phyloP scores from a whole-genome alignment of 2,113 vertebrate genomes.

The Thoracochromis brauschi region DNA sequence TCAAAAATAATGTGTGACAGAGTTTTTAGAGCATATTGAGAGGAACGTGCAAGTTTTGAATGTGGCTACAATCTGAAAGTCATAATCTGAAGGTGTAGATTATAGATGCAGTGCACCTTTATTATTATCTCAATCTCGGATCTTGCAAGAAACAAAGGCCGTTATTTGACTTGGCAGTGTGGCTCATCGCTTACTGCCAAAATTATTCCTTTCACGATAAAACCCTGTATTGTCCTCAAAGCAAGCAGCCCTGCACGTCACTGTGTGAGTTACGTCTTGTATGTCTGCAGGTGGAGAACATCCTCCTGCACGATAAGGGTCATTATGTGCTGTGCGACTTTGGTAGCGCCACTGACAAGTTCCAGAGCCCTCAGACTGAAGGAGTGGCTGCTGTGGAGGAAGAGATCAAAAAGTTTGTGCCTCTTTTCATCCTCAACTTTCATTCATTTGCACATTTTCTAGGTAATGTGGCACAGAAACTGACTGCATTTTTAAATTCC shows the following conservation, averaged over 20 bases:
- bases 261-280: neutral
- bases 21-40: neutral
- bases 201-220: neutral
- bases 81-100: neutral
- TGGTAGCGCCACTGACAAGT: conserved; percentile 94
- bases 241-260: neutral
- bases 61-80: neutral
- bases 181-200: neutral
- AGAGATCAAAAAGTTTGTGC: conserved; percentile 93
- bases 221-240: neutral
- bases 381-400: conserved; percentile 91
- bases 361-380: conserved; percentile 91
- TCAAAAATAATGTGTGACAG: neutral
- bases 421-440: neutral
- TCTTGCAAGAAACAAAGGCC: neutral
- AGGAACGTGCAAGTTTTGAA: neutral
- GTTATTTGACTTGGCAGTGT: neutral
- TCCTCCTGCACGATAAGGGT: conserved; percentile 92
- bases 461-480: neutral
- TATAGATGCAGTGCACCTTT: neutral
- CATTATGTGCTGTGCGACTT: conserved; percentile 98
- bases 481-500: neutral
- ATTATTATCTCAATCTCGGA: neutral
- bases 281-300: conserved; percentile 89
- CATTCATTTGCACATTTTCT: neutral